Evolutionary conservation across 2,888 invertebrate species (phyloP).

Genomic region (Conomelus anceps): DNA sequence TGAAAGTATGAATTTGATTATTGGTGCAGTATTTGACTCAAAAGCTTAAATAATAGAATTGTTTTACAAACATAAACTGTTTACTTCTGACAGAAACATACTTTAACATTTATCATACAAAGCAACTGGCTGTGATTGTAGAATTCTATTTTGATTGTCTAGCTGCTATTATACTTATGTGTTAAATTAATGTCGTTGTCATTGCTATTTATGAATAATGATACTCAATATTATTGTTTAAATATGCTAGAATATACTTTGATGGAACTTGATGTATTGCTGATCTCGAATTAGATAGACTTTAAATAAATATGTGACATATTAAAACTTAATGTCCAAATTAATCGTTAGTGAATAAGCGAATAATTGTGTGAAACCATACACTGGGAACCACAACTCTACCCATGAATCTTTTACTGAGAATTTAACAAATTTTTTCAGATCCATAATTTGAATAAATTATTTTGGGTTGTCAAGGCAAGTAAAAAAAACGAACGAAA

Average conservation of each 20-base stretch:
- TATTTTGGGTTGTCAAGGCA: no score
- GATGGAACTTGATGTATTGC: neutral
- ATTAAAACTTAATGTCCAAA: neutral
- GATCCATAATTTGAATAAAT: no score
- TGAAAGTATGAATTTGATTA: no score
- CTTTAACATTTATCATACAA: neutral
- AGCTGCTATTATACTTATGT: neutral
- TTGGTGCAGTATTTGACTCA: no score
- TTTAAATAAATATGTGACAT: neutral
- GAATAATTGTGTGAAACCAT: neutral
- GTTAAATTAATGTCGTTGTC: neutral
- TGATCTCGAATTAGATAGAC: neutral
- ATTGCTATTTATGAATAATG: neutral
- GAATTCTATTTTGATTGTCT: neutral
- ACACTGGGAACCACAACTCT: neutral
- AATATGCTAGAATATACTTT: no score
- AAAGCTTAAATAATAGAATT: no score
- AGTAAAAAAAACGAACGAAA: no score
- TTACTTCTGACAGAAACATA: neutral
- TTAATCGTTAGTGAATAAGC: neutral
- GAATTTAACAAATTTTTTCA: neutral
- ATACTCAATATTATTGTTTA: neutral
- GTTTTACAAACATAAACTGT: no score
- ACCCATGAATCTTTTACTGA: no score
- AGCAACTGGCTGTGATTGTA: neutral